Conservation (phyloP, 2,113 vertebrate genomes). For the Tamias sibiricus region DNA sequence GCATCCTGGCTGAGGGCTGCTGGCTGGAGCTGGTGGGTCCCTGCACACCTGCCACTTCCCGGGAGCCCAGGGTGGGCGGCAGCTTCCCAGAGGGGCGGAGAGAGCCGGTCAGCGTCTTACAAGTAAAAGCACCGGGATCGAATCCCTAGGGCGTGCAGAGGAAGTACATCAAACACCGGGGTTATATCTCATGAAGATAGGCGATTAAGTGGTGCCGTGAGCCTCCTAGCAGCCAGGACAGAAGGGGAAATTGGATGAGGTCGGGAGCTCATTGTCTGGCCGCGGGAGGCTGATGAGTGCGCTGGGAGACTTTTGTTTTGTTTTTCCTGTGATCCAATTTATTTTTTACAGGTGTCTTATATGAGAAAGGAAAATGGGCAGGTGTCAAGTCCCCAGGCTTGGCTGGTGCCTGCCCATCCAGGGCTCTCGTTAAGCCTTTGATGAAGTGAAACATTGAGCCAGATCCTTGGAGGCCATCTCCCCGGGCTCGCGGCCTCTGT, state of each 20-base stretch:
- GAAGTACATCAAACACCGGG: background rate
- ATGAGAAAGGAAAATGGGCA: background rate
- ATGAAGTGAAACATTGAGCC: background rate
- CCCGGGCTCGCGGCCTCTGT: background rate
- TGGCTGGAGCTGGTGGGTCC: fast-evolving
- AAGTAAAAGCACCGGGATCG: background rate
- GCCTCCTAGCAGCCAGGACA: slow-evolving; percentile 26
- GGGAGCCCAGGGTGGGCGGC: background rate
- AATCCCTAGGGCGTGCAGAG: background rate
- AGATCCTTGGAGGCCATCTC: background rate
- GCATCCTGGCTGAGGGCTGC: fast-evolving
- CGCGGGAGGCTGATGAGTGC: background rate
- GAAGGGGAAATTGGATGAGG: background rate
- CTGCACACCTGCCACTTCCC: background rate
- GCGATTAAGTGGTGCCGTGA: background rate
- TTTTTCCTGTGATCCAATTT: background rate
- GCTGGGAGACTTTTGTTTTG: background rate
- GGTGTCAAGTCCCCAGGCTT: background rate
- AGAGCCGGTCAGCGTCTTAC: background rate
- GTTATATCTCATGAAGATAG: background rate
- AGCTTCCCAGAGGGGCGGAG: background rate
- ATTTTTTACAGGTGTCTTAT: background rate
- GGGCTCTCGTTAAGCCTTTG: background rate
- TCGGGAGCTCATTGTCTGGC: background rate
- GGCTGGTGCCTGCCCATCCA: background rate